phyloP scores from a whole-genome alignment of 2,888 invertebrate species.

The Tanaodytes sp. region DNA sequence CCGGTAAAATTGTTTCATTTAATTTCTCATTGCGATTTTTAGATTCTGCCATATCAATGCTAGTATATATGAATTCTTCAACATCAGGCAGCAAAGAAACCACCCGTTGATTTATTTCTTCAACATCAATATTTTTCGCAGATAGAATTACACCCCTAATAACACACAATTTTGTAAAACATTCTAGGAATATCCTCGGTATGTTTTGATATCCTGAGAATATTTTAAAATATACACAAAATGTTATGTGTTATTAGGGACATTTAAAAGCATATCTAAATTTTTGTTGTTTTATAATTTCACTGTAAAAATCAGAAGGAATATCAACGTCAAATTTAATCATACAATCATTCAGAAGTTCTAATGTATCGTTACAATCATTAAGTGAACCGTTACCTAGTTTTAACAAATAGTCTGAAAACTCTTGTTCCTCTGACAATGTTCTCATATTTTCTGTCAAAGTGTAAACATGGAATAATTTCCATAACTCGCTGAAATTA shows the following conservation, averaged over 20 bases:
- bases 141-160: slow-evolving; percentile 52
- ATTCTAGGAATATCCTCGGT: too few relatives aligned
- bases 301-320: slow-evolving; percentile 36
- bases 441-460: too few relatives aligned
- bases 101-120: not conserved
- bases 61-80: not conserved
- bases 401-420: too few relatives aligned
- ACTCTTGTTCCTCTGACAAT: too few relatives aligned
- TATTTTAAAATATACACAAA: too few relatives aligned
- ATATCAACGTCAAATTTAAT: slow-evolving; percentile 33
- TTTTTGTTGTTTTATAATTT: slow-evolving; percentile 35
- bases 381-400: too few relatives aligned
- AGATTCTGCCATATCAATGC: not conserved
- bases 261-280: slow-evolving; percentile 34
- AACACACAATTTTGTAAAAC: too few relatives aligned
- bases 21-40: not conserved
- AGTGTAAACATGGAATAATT: too few relatives aligned
- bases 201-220: too few relatives aligned
- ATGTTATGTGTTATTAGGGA: too few relatives aligned
- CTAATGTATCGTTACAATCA: too few relatives aligned
- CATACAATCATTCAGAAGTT: slow-evolving; percentile 38
- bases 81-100: not conserved
- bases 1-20: not conserved
- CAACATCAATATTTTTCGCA: slow-evolving; percentile 38
- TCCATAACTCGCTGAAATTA: too few relatives aligned